Evolutionary conservation across 2,888 invertebrate genomes (phyloP).

Genomic region (Ennomos erosarius): DNA sequence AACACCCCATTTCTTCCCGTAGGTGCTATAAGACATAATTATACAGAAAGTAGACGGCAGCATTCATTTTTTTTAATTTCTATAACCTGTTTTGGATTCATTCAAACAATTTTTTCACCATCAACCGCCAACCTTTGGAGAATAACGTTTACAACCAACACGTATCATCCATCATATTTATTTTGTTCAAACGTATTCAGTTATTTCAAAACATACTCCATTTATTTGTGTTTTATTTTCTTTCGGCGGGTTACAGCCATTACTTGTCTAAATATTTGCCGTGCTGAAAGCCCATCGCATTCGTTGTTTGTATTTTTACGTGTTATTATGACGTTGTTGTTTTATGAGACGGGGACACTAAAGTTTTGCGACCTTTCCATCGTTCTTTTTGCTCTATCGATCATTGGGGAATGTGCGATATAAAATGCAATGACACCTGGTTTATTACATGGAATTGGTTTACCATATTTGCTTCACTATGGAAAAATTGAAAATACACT

Average conservation of each 20-base stretch:
- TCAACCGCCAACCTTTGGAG: conserved; percentile 18
- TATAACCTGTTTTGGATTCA: too few species aligned
- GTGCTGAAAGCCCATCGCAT: conserved; percentile 60
- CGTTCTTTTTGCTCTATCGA: conserved; percentile 19
- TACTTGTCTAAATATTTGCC: conserved; percentile 69
- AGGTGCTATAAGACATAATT: too few species aligned
- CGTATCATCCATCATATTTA: conserved; percentile 42
- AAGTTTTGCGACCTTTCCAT: conserved; percentile 19
- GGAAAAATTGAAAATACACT: not conserved
- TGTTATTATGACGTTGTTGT: conserved; percentile 49
- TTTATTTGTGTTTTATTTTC: conserved; percentile 62
- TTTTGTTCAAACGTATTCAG: conserved; percentile 44
- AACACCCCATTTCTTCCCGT: too few species aligned
- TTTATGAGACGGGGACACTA: conserved; percentile 35
- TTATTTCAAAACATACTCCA: conserved; percentile 52
- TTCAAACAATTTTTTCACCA: not conserved
- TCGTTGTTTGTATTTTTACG: conserved; percentile 56
- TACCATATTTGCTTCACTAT: conserved; percentile 8
- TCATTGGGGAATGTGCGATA: conserved; percentile 21
- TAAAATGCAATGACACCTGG: conserved; percentile 19
- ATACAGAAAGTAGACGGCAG: too few species aligned
- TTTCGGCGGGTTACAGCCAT: conserved; percentile 58
- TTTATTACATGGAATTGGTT: conserved; percentile 11
- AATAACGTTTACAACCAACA: conserved; percentile 17
- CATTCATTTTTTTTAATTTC: too few species aligned